Base-by-base conservation (phyloP, 2,888 invertebrate species). In the Capitulum mitella region DNA sequence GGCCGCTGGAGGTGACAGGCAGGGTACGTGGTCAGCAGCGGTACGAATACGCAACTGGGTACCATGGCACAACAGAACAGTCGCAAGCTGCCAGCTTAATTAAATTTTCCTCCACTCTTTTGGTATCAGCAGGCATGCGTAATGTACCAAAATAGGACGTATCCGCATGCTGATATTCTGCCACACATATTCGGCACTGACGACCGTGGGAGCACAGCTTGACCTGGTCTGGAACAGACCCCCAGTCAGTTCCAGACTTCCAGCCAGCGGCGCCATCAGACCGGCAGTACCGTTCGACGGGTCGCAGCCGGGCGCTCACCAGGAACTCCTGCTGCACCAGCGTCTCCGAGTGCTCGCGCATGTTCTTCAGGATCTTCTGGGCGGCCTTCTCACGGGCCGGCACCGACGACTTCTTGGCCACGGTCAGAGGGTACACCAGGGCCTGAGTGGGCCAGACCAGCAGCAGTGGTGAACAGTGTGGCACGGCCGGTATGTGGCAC, bases 301-400 rank as follows among this genome's bases (percentile, higher is more conserved):
- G n/a, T n/a, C n/a, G n/a, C n/a, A n/a, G n/a, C n/a, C n/a, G n/a
- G 34, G 32, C n/a, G 83, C 86, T 92, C 81, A 96, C 97, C 93
- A 97, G 93, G 83, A 96, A 91, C 0, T 98, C 98, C 86, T 99
- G 98, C 83, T 93, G 93, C 0, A 99, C 98, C 77, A 99, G 87
- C 46, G 91, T 92, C 29, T 91, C 92, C 78, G 95, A 96, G 86
- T 97, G 95, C 81, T 98, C 98, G 82, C 94, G 92, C 95, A 99
- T 98, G 70, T 92, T 94, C 83, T 94, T 94, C 78, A 99, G 87
- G 77, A 99, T 94, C 85, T 95, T 95, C 85, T 95, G 94, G 0
- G 99, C 99, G 0, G 97, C 97, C 82, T 91, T 92, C 83, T 93
- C 91, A 0, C 97, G 90, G 14, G 92, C 90, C 76, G 90, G 87